Base-by-base conservation (phyloP, 2,888 invertebrate species). In the Stenodema calcarata region DNA sequence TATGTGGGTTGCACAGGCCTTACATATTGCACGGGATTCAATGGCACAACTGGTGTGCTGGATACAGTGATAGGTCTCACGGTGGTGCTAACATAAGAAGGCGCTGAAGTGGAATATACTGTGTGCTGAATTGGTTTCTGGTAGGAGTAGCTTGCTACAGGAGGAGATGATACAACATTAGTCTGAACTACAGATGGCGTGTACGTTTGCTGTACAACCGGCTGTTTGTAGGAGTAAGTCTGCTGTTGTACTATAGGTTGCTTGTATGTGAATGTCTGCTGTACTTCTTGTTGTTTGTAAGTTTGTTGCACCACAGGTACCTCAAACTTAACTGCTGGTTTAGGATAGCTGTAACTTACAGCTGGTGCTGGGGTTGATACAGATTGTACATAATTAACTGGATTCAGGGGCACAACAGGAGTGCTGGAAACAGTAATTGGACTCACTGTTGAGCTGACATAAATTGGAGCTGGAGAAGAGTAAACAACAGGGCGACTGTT, bases 81-180 rank as follows among this genome's bases (percentile, higher is more conserved):
- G 7, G 87, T 87, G 12, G 79, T 47, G 50, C 86, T 86, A 30
- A 87, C 76, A 62, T 30, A 30, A 4, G 87, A 28, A 27, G 90
- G 89, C 0, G 89, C 88, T 0, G 90, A 89, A 4, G 90, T 90
- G 9, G 90, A 90, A 76, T 88, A 89, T 41, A 89, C 86, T n/a
- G 88, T 78, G 18, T 89, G 87, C 28, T 86, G 62, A 54, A 35
- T 62, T 11, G 86, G 86, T 47, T 82, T 42, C 47, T 87, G 87
- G 27, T 88, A 87, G 16, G 87, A 76, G 73, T 88, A 87, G 27
- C 83, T 87, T 3, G 87, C 84, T 3, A 79, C 82, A 9, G 85
- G 42, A 6, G 82, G 87, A 35, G 87, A 86, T n/a, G 75, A 73
- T 0, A 76, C 70, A 6, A 54, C 35, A 12, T 86, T 23, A 35